Evolutionary conservation across 2,888 invertebrate species (phyloP).

Genomic region (Noctua janthina): DNA sequence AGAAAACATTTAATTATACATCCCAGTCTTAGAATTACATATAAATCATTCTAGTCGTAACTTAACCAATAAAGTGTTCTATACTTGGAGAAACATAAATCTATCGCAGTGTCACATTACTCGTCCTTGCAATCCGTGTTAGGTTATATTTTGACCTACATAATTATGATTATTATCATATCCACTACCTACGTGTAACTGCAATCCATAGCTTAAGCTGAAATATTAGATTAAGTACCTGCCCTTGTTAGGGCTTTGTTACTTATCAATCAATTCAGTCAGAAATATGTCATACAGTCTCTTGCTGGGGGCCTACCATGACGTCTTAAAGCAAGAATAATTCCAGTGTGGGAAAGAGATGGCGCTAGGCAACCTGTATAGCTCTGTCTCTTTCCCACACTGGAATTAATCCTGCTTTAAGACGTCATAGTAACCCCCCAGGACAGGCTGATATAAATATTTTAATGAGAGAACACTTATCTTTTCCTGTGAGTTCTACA

Average conservation of each 20-base stretch:
- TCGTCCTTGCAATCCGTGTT: conserved; percentile 40
- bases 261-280: no score
- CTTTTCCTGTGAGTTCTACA: no score
- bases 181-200: conserved; percentile 16
- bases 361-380: no score
- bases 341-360: no score
- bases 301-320: no score
- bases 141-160: conserved; percentile 44
- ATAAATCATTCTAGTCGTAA: conserved; percentile 27
- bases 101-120: conserved; percentile 40
- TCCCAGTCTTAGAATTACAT: conserved; percentile 4
- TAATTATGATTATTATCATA: conserved; percentile 5
- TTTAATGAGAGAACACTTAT: no score
- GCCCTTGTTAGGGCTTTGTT: background rate
- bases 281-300: no score
- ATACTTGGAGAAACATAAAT: conserved; percentile 37
- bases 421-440: no score
- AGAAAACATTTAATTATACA: conserved; percentile 26
- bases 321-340: no score
- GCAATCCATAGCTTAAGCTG: conserved; percentile 1
- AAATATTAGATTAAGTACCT: conserved; percentile 16
- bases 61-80: conserved; percentile 20
- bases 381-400: no score
- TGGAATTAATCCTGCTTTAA: no score
- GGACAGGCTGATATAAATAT: no score